Percentiles rank a stretch among this genome's conserved stretches.
Evolutionary conservation across 64 coral and sea anemone genomes (phyloP).

Genomic region (Stichodactyla helianthus): DNA sequence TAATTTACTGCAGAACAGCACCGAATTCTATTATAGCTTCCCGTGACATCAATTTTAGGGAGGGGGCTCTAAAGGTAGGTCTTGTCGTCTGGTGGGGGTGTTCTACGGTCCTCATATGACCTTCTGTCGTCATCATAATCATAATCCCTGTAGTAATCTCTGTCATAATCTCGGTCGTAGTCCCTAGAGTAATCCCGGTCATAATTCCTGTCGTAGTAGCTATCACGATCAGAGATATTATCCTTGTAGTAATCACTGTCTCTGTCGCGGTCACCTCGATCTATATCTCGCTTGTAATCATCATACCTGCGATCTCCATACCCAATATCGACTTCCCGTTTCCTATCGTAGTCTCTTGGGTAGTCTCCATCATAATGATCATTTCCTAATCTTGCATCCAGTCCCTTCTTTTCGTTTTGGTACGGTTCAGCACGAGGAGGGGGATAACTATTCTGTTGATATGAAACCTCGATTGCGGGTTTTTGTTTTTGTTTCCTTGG

Average conservation of each 20-base stretch:
- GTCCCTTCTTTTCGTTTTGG: not conserved
- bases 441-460: not conserved
- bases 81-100: slow-evolving; percentile 11
- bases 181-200: not conserved
- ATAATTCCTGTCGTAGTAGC: slow-evolving; percentile 1
- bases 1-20: too few relatives aligned
- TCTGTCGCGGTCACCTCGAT: not conserved
- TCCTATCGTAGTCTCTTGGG: not conserved
- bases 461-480: not conserved
- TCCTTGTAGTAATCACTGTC: slow-evolving; percentile 1
- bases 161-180: not conserved
- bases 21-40: not conserved
- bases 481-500: not conserved
- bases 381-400: not conserved
- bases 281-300: not conserved
- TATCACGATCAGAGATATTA: not conserved
- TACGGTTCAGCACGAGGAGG: not conserved
- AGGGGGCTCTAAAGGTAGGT: not conserved
- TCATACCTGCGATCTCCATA: too few relatives aligned
- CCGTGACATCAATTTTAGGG: not conserved
- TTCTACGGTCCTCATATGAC: not conserved
- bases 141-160: not conserved
- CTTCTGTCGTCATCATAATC: slow-evolving; percentile 2
- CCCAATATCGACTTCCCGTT: not conserved
- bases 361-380: not conserved